Percentiles rank a stretch among this genome's conserved stretches.
Evolutionary conservation across 2,113 vertebrate species (phyloP).

Genomic region (Actenoides lindsayi): DNA sequence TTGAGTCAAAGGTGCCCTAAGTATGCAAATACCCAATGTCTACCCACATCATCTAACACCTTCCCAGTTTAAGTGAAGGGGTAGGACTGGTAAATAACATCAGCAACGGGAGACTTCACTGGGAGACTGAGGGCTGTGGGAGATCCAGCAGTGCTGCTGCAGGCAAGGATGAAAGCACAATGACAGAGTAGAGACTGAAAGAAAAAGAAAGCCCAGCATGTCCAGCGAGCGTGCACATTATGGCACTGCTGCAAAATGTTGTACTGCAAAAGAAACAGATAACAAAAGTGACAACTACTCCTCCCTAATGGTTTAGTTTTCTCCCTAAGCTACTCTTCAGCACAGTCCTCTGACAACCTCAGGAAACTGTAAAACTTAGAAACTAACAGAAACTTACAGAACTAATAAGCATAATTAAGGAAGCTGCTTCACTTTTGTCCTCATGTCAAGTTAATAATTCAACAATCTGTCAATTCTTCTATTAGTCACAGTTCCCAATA

Average conservation of each 20-base stretch:
- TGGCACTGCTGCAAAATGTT: neutral
- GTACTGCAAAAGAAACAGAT: neutral
- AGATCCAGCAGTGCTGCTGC: conserved; percentile 17
- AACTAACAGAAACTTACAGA: neutral
- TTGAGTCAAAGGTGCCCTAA: neutral
- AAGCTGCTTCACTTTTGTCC: neutral
- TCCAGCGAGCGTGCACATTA: fast-evolving
- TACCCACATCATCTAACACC: neutral
- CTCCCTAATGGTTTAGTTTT: neutral
- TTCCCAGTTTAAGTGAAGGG: neutral
- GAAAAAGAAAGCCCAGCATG: neutral
- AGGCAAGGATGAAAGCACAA: neutral
- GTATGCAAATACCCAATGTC: neutral
- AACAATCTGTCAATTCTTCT: neutral
- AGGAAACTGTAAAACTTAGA: neutral
- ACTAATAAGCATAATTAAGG: neutral
- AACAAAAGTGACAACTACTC: neutral
- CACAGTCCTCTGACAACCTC: neutral
- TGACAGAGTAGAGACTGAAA: neutral
- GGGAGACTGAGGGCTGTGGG: neutral
- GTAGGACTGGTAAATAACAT: neutral
- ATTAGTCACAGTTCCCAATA: neutral
- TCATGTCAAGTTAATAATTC: neutral
- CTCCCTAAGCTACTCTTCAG: neutral
- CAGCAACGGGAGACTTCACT: neutral